Evolutionary conservation across 2,888 invertebrate species (phyloP), one percentile per base, ranked within the genome.

Genomic region (Pherbina coryleti): DNA sequence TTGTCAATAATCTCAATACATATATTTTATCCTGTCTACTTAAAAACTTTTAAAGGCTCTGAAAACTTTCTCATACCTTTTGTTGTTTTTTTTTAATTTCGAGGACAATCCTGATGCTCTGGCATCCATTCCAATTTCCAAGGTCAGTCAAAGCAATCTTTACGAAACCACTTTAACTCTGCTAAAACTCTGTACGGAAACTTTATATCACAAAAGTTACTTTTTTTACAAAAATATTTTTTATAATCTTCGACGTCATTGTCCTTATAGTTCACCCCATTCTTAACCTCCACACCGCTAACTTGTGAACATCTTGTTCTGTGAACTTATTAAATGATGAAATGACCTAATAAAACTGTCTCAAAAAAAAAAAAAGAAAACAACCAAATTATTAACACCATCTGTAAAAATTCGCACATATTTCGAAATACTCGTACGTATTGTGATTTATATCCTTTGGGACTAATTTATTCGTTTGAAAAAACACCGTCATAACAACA

Each of bases 381-480:
- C 44, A 0, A 19, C 19, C 19, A 9, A 3, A 69, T 25, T 19
- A 44, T 37, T 57, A 28, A 57, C 55, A 60, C 72, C 72, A 72
- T 72, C 72, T 72, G 72, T 34, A 57, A 57, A 37, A 17, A 57
- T 72, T 57, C 60, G 49, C 57, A 57, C 17, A 31, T 14, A 49
- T 22, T 8, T 5, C 9, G n/a, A 31, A 49, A n/a, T n/a, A n/a
- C n/a, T n/a, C n/a, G 22, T 11, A 25, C 9, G 28, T 7, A 49
- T 62, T 62, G 14, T 62, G 62, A 49, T 60, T 60, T 49, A 25
- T 57, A 73, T 53, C 69, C 76, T 49, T 44, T 14, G 70, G 70
- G 70, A 76, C 34, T 25, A 53, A 62, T 76, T 69, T 69, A 75
- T 19, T 28, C 70, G 57, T 60, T 25, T 25, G 31, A 17, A 44